Evolutionary conservation across 2,113 vertebrate genomes (phyloP), one percentile per base, ranked within the genome.

Genomic region (Nibea albiflora): DNA sequence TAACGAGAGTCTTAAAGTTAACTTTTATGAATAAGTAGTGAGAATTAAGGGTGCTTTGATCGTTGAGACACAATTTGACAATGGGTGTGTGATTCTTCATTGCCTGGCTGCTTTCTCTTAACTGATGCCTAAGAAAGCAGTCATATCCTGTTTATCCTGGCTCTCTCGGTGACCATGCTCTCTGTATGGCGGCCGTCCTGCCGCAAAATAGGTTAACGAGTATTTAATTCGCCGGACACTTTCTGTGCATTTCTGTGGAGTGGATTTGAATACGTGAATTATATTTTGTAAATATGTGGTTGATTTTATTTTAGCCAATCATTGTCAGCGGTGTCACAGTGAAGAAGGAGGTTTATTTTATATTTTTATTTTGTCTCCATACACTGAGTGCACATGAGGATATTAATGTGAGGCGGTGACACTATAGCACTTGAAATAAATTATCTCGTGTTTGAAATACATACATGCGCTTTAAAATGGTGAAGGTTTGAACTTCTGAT

Each of bases 71-170:
- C 49, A 47, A 15, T 78, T 53, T 78, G 56, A 82, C 54, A 60
- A 26, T 60, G 57, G 11, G 26, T 31, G 57, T 81, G 28, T 70
- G 54, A 49, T 73, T 86, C 76, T 53, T 76, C 53, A 22, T 64
- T 62, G 9, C 20, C 71, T 54, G 47, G 42, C 57, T 84, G 74
- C 72, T 80, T 73, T 85, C 46, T 49, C 73, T 72, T 86, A 49
- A 67, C 67, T 28, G 9, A 83, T 77, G 75, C 80, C 81, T 81
- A 82, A 89, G 78, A 86, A 78, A 86, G 74, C 60, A 28, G 46
- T 79, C 77, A 64, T 80, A 88, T 90, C 91, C 86, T 86, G 88
- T 92, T 90, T 89, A 81, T 67, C 26, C 73, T 78, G 80, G 78
- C 76, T 67, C 10, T 2, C 19, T 76, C 60, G 66, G 62, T 80